Evolutionary conservation across 2,888 invertebrate species (phyloP), one percentile per base, ranked within the genome.

Genomic region (Acrobasis repandana): DNA sequence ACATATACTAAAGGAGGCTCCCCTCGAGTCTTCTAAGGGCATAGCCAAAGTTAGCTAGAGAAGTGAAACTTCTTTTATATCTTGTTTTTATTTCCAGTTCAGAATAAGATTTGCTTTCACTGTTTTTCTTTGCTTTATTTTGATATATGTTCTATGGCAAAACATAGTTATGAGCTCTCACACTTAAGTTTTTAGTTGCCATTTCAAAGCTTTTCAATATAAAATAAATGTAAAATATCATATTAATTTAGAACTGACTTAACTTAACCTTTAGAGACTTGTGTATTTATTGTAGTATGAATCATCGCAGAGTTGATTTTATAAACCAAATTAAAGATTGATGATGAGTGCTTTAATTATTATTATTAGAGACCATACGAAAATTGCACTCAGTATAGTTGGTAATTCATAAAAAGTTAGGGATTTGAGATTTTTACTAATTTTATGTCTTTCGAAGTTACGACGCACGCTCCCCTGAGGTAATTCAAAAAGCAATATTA

Each of bases 401-500:
- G 75, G 77, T 88, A 87, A 85, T 76, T 71, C 82, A 78, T 78
- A 85, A 77, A 79, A 79, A 80, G 77, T 85, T 89, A 90, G 89
- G 83, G 82, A 89, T 90, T 89, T 86, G 88, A 90, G 80, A 85
- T 86, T 86, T 88, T 82, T 85, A 88, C 81, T 88, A 81, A 89
- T 85, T 88, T 84, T 80, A 86, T 79, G 82, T 86, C 77, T 83
- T 84, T 84, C 79, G 74, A 86, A 82, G 79, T 85, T 80, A 86
- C 74, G 83, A 85, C 79, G 89, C 90, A 90, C 90, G 88, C 89
- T 88, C 91, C 91, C 90, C 90, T 81, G 86, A 87, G 82, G 86
- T 88, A 90, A 91, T 83, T 88, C 84, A 88, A 90, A n/a, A 92
- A 92, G 92, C 92, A 92, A 92, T 92, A 92, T 83, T 90, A 90